phyloP scores from a whole-genome alignment of 1,140 invertebrate species.

The Notospermus geniculatus region DNA sequence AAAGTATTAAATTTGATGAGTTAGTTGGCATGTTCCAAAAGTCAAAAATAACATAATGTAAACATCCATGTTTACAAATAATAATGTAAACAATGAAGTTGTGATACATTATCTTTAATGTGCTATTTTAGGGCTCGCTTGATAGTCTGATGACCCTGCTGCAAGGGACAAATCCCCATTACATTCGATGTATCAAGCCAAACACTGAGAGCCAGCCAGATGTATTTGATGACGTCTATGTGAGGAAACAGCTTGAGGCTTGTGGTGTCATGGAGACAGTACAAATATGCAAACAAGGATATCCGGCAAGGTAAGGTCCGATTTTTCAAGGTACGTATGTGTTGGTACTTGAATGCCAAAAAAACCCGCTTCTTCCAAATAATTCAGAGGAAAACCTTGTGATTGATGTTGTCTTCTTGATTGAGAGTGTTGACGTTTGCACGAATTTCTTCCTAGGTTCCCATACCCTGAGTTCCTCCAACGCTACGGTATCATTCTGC shows the following conservation, averaged over 20 bases:
- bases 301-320: constrained; percentile 79
- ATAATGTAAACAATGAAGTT: no score
- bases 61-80: no score
- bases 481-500: constrained; percentile 83
- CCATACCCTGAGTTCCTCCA: constrained; percentile 85
- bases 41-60: no score
- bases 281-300: constrained; percentile 93
- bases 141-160: constrained; percentile 38
- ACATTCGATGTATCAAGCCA: constrained; percentile 49
- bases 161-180: constrained; percentile 35
- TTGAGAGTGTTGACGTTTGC: no score
- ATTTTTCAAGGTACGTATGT: no score
- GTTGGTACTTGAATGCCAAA: no score
- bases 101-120: no score
- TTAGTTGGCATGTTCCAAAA: no score
- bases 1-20: no score
- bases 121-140: constrained; percentile 32
- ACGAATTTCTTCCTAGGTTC: constrained; percentile 30
- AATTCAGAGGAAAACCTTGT: not conserved
- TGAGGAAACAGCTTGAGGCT: constrained; percentile 88
- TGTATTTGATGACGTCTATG: constrained; percentile 64
- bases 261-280: constrained; percentile 97
- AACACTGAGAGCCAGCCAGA: constrained; percentile 42
- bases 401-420: not conserved
- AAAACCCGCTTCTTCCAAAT: no score